Evolutionary conservation across 2,797 vertebrate genomes (phyloP), one percentile per base, ranked within the genome.

Genomic region (Ctenosaura bakeri): DNA sequence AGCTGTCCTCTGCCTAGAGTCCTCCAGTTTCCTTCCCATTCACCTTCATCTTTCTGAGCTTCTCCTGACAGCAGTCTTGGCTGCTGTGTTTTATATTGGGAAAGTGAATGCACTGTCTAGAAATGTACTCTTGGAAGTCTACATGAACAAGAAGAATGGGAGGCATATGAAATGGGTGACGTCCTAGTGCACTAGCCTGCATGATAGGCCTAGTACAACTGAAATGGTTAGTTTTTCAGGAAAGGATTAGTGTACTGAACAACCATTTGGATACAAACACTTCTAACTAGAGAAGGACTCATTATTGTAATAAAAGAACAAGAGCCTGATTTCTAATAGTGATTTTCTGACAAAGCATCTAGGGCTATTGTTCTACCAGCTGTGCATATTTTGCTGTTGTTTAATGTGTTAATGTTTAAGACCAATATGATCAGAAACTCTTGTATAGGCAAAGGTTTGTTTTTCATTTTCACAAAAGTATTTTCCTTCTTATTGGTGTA

Each of bases 151-250:
- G 10, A n/a, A 56, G n/a, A 59, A 50, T 42, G 18, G n/a, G 50
- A 74, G 18, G n/a, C 54, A 10, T 32, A 52, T 76, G 20, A 20
- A 32, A 46, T 32, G 46, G 22, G 16, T 73, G 22, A 42, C 26
- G n/a, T 24, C 10, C 16, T 42, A 74, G 29, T 13, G 2, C 22
- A 14, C 20, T 4, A 66, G 13, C 35, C 3, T 66, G 62, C 26
- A 13, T 9, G n/a, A 16, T 29, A 73, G 2, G 20, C 22, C 22
- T 82, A 8, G 18, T 13, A 52, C 20, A 18, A 22, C 32, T 18
- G n/a, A 26, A 62, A 16, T 46, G 3, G 1, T 6, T 54, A 29
- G 22, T 10, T 5, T 66, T 69, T 2, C 32, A 83, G 0, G 0
- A 59, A 16, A 3, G 22, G 52, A 6, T 16, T 82, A 64, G 50